Evolutionary conservation across 2,797 vertebrate species (phyloP), one percentile per base, ranked within the genome.

Genomic region (Cichlasoma orientale): DNA sequence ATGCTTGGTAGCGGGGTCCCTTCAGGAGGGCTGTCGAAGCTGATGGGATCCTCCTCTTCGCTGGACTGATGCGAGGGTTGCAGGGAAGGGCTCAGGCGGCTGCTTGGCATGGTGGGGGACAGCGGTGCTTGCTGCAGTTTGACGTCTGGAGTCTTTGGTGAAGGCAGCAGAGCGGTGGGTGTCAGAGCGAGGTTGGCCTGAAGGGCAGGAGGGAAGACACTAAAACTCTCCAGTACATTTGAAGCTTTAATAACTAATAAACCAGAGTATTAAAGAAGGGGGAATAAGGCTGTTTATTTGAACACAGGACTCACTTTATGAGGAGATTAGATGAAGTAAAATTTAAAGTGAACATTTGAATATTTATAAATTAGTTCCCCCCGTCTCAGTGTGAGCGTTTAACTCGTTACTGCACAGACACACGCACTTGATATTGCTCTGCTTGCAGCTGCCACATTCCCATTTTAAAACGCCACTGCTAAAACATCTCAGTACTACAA

Each of bases 151-250:
- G 78, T 93, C 89, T 93, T 95, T 33, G 93, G 82, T n/a, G 94
- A 88, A 44, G 93, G 89, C 79, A 94, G 85, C 82, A 96, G 86
- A 75, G 93, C 70, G 5, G 89, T 93, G 74, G 95, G 95, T 5
- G 94, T 93, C 89, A 96, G 80, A 25, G 95, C 90, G 2, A 96
- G 94, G 85, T 95, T 96, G 75, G 96, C 95, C 95, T 96, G 85
- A 47, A 86, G 77, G 58, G 56, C 27, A 75, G 36, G 41, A 69
- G 38, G 23, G 6, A 61, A 79, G 12, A 16, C 4, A 19, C 38
- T 38, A 7, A 61, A 79, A 84, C 50, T 79, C 77, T 82, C 56
- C 2, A 25, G n/a, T 4, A 56, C 4, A 53, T 78, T 58, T 54
- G 18, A 4, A 58, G 70, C 1, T 9, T 47, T 9, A 36, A 7